Base-by-base conservation (phyloP, 1,140 invertebrate species). In the Drosophila ercepeae region DNA sequence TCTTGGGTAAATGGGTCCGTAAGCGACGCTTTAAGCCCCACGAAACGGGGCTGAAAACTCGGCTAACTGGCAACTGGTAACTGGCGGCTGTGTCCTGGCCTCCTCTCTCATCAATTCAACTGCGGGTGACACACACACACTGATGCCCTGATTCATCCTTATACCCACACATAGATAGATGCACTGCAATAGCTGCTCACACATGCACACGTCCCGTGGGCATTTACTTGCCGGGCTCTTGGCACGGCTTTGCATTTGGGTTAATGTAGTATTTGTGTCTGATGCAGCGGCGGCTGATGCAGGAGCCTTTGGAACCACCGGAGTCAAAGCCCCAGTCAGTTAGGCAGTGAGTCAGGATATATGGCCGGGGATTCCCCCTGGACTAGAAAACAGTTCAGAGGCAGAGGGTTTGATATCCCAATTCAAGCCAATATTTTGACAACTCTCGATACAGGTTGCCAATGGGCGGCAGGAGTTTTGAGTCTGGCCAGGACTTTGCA, bases 251-350 rank as follows among this genome's bases (percentile, higher is more conserved):
- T 86, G 73, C 82, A 86, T 86, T 88, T 86, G 81, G 81, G 81
- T 86, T 88, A 86, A 86, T 86, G 82, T 86, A 81, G 82, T 88
- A 88, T 88, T 76, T 86, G 76, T 86, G 82, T 86, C 72, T 61
- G 75, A 48, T 70, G 78, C 61, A 73, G 51, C 63, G 44, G 48
- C 50, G 57, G 19, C 34, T 14, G 36, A 13, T 14, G 36, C 13
- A 39, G 36, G 13, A 39, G 36, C 36, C n/a, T 13, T 9, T 3
- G 39, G 6, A 42, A 16, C 39, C 8, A 8, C 16, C 14, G 7
- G 14, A 18, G 7, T 42, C 46, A 51, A 50, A 72, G 49, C 54
- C 61, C 46, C 41, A 69, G 53, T 58, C 61, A 36, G 54, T 39
- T 67, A 29, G 39, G 21, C 34, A 67, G 60, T 52, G 45, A 67